Percentiles rank a stretch among this genome's conserved stretches.
Conservation (phyloP, 2,888 invertebrate species). For the Nymphalis c-album region DNA sequence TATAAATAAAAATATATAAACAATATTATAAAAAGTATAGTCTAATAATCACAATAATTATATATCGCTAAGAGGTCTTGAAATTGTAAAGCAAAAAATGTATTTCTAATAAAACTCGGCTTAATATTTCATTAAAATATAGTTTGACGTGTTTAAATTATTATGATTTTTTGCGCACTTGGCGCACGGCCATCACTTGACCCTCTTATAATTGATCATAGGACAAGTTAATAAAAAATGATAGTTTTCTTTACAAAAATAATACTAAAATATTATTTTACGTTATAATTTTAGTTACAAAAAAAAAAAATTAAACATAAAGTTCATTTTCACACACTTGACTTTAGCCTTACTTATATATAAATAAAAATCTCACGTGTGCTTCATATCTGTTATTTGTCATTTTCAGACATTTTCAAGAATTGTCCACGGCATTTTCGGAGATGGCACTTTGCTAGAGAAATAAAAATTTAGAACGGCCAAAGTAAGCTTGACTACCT, state of each 20-base stretch:
- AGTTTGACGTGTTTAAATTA: too few species aligned
- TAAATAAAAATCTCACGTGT: conserved; percentile 1
- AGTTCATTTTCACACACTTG: not conserved
- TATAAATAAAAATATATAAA: conserved; percentile 10
- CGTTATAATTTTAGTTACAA: not conserved
- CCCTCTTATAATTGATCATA: too few species aligned
- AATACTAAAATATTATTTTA: too few species aligned
- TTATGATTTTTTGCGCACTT: too few species aligned
- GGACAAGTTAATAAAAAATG: too few species aligned
- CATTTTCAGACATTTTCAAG: conserved; percentile 3
- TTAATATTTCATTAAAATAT: too few species aligned
- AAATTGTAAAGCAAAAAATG: too few species aligned
- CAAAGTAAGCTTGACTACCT: too few species aligned
- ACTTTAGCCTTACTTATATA: conserved; percentile 1
- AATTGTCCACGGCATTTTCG: not conserved
- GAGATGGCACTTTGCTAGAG: not conserved
- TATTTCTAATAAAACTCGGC: too few species aligned
- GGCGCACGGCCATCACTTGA: too few species aligned
- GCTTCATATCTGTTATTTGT: conserved; percentile 12
- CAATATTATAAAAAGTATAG: not conserved
- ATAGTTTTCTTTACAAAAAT: too few species aligned
- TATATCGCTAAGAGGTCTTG: too few species aligned
- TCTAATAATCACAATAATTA: not conserved
- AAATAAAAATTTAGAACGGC: not conserved
- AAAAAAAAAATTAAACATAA: not conserved